phyloP scores from a whole-genome alignment of 2,888 invertebrate genomes.

The Romanomermis culicivorax region DNA sequence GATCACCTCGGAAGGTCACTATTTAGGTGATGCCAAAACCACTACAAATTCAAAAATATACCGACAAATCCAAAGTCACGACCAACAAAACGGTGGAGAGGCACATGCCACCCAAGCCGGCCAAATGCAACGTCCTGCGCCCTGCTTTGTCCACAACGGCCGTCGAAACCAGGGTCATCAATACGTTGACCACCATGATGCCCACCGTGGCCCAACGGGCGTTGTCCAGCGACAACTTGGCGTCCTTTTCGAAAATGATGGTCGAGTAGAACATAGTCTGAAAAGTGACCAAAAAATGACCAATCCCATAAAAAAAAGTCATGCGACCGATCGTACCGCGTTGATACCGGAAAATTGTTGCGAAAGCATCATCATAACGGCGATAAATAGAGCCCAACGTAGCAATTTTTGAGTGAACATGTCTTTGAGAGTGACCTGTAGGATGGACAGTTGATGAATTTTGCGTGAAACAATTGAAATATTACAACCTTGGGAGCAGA shows the following conservation, averaged over 20 bases:
- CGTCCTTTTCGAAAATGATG: constrained; percentile 45
- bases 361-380: constrained; percentile 58
- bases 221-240: constrained; percentile 40
- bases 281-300: constrained; percentile 15
- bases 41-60: too few relatives aligned
- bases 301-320: background rate
- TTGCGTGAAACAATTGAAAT: background rate
- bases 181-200: constrained; percentile 60
- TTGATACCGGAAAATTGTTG: constrained; percentile 78
- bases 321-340: constrained; percentile 25
- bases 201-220: constrained; percentile 61
- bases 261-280: constrained; percentile 59
- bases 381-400: constrained; percentile 54
- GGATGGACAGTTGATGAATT: background rate
- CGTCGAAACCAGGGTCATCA: constrained; percentile 61
- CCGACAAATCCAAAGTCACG: constrained; percentile 29
- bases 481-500: constrained; percentile 2
- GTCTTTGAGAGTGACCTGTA: constrained; percentile 44
- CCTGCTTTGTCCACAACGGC: constrained; percentile 59
- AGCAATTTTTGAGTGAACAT: constrained; percentile 47
- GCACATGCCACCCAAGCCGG: constrained; percentile 58
- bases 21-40: too few relatives aligned
- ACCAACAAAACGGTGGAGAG: constrained; percentile 47
- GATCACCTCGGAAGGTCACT: too few relatives aligned
- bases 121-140: constrained; percentile 53